Evolutionary conservation across 2,113 vertebrate genomes (phyloP), one percentile per base, ranked within the genome.

Genomic region (Nycticebus coucang): DNA sequence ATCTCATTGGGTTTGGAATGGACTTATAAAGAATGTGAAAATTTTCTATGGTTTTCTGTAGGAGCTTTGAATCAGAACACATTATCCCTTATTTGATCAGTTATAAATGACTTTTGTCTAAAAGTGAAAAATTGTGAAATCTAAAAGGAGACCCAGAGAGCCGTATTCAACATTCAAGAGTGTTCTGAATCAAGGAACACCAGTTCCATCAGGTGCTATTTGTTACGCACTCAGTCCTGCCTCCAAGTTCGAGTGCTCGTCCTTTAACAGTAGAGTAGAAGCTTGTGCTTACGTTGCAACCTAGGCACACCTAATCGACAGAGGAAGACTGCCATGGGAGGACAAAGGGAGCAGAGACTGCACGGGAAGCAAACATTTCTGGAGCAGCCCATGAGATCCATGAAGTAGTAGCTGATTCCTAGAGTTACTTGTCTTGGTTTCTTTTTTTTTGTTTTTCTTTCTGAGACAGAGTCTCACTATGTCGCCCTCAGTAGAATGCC

Each of bases 61-160:
- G 60, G 37, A 91, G 28, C 2, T 95, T 75, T 87, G 45, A 87
- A 22, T 87, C 13, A 85, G 28, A 82, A 84, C 5, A 87, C 45
- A 22, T 15, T 21, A 30, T 45, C 26, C 35, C 37, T 95, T 87
- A 81, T 30, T 82, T 84, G 17, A 13, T 71, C 14, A 53, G 15
- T 87, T 71, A n/a, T 57, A 69, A 75, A 75, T 69, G 35, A 93
- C 93, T 81, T 95, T 62, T 95, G 13, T 50, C 30, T 57, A 60
- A 30, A 30, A 94, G 28, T 82, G 24, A 93, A 95, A 92, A 83
- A 55, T 9, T 71, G 75, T 0, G 17, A 91, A 88, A 95, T 77
- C 26, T 35, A 26, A 86, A 75, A 55, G 66, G 22, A 53, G 13
- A 60, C 24, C 12, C 57, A 59, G 62, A 37, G 7, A 75, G 35